Conservation (phyloP, 2,113 vertebrate genomes). For the Haemorhous mexicanus region DNA sequence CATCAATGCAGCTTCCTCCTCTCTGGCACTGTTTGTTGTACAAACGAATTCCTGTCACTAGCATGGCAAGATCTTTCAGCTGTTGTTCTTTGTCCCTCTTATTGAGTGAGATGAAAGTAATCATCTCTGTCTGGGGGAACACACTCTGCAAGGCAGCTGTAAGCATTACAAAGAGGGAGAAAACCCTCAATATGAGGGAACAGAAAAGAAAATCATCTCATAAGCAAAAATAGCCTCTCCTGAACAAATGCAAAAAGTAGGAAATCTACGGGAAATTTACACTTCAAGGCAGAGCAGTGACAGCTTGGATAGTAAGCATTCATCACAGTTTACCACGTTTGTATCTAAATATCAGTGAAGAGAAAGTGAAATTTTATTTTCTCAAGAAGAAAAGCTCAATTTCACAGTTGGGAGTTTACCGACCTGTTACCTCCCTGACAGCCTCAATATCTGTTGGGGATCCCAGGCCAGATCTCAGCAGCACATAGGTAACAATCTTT, state of each 20-base stretch:
- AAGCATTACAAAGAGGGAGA: background rate
- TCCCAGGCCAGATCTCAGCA: conserved; percentile 80
- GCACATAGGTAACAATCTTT: conserved; percentile 78
- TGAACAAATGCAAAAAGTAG: background rate
- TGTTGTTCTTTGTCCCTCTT: conserved; percentile 87
- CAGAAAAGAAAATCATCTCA: background rate
- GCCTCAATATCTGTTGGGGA: conserved; percentile 71
- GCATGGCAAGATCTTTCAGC: conserved; percentile 80
- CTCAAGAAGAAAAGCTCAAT: background rate
- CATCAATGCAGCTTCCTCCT: conserved; percentile 76
- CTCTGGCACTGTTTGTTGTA: conserved; percentile 83
- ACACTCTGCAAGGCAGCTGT: conserved; percentile 90
- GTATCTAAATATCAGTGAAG: background rate
- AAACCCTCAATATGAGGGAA: background rate
- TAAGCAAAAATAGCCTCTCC: background rate
- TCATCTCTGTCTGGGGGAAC: conserved; percentile 83
- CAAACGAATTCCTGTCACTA: conserved; percentile 88
- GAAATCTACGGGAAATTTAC: background rate
- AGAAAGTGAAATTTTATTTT: background rate
- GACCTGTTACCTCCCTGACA: conserved; percentile 81
- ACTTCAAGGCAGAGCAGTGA: background rate
- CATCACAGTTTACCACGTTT: background rate
- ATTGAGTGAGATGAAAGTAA: conserved; percentile 78
- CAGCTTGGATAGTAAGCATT: background rate
- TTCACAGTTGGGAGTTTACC: background rate